A percentile compares a stretch with the other conserved stretches of the same genome.
Evolutionary conservation across 2,888 invertebrate species (phyloP).

Genomic region (Gisinianus flammeolus): DNA sequence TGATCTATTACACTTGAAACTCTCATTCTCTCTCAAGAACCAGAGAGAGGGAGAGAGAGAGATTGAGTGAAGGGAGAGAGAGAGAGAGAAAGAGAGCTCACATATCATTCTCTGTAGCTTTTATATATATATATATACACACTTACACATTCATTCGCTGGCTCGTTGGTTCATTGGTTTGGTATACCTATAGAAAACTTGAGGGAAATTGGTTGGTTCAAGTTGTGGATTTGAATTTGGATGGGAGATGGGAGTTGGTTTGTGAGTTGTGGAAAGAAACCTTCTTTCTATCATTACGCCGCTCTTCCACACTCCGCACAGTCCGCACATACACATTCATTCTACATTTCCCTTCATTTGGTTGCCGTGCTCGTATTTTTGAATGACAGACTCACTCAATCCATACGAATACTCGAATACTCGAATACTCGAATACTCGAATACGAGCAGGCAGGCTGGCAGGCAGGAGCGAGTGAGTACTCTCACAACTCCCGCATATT

Average conservation of each 20-base stretch:
- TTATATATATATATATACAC: neutral
- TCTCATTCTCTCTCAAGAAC: neutral
- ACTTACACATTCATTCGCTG: neutral
- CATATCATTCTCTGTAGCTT: neutral
- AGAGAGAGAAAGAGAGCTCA: neutral
- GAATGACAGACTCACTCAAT: slow-evolving; percentile 8
- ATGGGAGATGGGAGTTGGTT: neutral
- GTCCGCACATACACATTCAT: neutral
- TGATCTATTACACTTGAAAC: slow-evolving; percentile 39
- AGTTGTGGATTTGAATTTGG: slow-evolving; percentile 6
- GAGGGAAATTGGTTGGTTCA: neutral
- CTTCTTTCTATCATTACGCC: neutral
- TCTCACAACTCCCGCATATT: neutral
- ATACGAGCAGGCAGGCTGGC: neutral
- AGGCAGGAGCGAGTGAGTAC: neutral
- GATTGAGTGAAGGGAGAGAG: neutral
- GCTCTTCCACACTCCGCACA: neutral
- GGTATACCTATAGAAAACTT: slow-evolving; percentile 5
- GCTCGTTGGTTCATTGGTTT: neutral
- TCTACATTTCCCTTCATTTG: neutral
- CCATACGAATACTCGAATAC: neutral
- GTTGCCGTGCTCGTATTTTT: neutral
- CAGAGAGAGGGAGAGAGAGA: neutral
- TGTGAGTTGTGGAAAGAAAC: neutral
- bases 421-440: neutral